These are phyloP conservation scores for Glaucopsyche alexis DNA, from an alignment of 2,888 invertebrate species.

Conservation along the genomic window DNA sequence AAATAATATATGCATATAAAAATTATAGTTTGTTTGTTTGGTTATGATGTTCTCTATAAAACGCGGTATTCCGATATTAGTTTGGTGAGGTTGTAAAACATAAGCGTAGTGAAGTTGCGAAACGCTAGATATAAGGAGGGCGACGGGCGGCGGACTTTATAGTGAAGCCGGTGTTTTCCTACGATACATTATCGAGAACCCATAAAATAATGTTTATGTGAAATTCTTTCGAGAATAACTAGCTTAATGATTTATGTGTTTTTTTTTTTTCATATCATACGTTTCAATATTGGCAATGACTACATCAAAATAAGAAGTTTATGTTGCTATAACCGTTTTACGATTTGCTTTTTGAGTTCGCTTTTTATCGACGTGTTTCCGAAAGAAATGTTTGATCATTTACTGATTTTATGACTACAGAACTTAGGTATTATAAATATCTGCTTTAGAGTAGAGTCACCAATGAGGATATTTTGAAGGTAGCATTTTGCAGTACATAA, in stretches of 20 bases:
- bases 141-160: conserved; percentile 34
- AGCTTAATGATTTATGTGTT: conserved; percentile 32
- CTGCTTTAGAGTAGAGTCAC: neutral
- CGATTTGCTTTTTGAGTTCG: conserved; percentile 20
- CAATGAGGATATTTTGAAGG: neutral
- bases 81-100: conserved; percentile 7
- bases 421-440: conserved; percentile 16
- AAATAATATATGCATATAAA: neutral
- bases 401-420: conserved; percentile 11
- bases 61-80: conserved; percentile 9
- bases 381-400: conserved; percentile 22
- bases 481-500: neutral
- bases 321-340: conserved; percentile 25
- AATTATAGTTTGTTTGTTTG: conserved; percentile 1
- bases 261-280: conserved; percentile 25
- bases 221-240: conserved; percentile 30
- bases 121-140: conserved; percentile 44
- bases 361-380: conserved; percentile 19
- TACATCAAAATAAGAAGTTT: conserved; percentile 22
- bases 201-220: conserved; percentile 31
- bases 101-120: conserved; percentile 42
- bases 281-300: conserved; percentile 29
- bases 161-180: conserved; percentile 30
- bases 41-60: conserved; percentile 8
- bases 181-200: conserved; percentile 29